Percentiles rank a stretch among this genome's conserved stretches.
phyloP scores from a whole-genome alignment of 2,888 invertebrate genomes.

The Andrena bicolor region DNA sequence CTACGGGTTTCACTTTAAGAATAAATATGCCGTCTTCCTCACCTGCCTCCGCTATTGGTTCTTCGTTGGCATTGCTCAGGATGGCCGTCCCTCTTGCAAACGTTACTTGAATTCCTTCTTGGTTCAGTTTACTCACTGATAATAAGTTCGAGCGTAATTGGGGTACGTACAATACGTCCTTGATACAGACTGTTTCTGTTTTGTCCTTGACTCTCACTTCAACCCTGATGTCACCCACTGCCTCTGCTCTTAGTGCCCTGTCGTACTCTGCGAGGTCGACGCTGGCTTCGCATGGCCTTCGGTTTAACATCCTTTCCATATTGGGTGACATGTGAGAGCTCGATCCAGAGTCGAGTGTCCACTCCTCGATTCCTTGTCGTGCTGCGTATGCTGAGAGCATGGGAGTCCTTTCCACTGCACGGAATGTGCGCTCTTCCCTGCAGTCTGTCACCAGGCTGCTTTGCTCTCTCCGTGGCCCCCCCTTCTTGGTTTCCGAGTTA shows the following conservation, averaged over 20 bases:
- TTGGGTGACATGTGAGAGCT: background rate
- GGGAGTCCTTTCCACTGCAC: too few relatives aligned
- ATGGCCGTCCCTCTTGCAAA: background rate
- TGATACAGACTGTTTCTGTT: background rate
- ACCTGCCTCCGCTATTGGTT: too few relatives aligned
- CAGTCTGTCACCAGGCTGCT: background rate
- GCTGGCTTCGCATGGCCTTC: background rate
- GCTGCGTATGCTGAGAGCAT: background rate
- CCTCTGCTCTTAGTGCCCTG: background rate
- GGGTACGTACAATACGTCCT: background rate
- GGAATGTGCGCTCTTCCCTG: background rate
- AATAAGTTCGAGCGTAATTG: background rate
- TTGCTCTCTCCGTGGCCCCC: background rate
- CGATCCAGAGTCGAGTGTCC: background rate
- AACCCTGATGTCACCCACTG: background rate
- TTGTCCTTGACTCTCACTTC: background rate
- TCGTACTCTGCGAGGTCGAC: background rate
- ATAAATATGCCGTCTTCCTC: too few relatives aligned
- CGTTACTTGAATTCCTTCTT: background rate
- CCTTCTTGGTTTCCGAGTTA: background rate
- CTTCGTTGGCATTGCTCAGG: too few relatives aligned
- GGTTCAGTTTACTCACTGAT: background rate
- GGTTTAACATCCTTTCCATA: background rate
- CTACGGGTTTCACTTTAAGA: too few relatives aligned
- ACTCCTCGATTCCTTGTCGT: background rate